phyloP scores from a whole-genome alignment of 1,140 invertebrate genomes.

The Drosophila repletoides region DNA sequence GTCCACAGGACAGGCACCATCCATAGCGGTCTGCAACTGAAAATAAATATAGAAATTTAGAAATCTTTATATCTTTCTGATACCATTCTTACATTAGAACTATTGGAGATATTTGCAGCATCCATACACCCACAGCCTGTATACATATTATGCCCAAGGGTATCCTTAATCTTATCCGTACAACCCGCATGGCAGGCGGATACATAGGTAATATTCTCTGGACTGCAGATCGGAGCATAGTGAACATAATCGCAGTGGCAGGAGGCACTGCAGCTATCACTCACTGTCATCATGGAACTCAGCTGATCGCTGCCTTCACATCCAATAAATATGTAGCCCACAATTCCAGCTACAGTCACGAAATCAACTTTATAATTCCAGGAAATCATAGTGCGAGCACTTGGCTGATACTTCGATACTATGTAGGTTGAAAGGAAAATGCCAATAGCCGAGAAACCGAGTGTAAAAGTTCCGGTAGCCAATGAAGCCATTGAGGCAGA shows the following conservation, averaged over 20 bases:
- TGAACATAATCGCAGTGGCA: slow-evolving; percentile 87
- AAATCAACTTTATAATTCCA: slow-evolving; percentile 89
- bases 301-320: slow-evolving; percentile 83
- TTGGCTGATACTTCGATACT: slow-evolving; percentile 88
- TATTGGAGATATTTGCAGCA: no score
- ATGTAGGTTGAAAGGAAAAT: slow-evolving; percentile 87
- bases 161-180: slow-evolving; percentile 55
- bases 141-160: slow-evolving; percentile 72
- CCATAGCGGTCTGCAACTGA: slow-evolving; percentile 43
- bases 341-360: no score
- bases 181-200: slow-evolving; percentile 89
- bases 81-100: background rate
- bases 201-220: slow-evolving; percentile 85
- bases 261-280: slow-evolving; percentile 84
- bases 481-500: slow-evolving; percentile 87
- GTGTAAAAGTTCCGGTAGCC: slow-evolving; percentile 87
- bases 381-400: slow-evolving; percentile 86
- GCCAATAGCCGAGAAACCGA: slow-evolving; percentile 88
- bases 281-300: slow-evolving; percentile 27
- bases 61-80: background rate
- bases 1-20: slow-evolving; percentile 86
- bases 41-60: background rate
- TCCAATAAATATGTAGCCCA: slow-evolving; percentile 87
- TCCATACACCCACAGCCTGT: slow-evolving; percentile 50
- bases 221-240: slow-evolving; percentile 87